phyloP scores from a whole-genome alignment of 2,797 vertebrate species.

The Oceanodroma leucorhoa region DNA sequence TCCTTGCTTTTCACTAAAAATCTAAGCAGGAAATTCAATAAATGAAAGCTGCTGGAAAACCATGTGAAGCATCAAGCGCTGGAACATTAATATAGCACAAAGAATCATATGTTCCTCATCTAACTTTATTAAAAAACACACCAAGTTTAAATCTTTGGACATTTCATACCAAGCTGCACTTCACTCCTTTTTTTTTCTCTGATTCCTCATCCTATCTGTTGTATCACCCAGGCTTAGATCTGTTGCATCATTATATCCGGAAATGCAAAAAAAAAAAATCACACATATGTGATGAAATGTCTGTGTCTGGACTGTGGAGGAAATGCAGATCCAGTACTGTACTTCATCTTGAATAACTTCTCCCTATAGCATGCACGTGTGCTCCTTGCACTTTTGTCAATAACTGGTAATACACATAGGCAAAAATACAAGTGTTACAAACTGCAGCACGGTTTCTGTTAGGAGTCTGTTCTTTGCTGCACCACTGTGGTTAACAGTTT shows the following conservation, averaged over 20 bases:
- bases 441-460: neutral
- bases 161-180: neutral
- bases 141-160: constrained; percentile 10
- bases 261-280: neutral
- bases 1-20: constrained; percentile 52
- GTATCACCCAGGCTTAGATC: neutral
- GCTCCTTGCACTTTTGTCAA: neutral
- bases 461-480: neutral
- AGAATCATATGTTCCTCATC: constrained; percentile 26
- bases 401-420: neutral
- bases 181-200: neutral
- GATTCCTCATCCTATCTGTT: neutral
- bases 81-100: constrained; percentile 21
- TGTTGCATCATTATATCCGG: neutral
- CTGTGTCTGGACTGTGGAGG: neutral
- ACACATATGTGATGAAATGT: neutral
- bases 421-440: neutral
- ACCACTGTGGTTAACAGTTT: neutral
- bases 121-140: constrained; percentile 43
- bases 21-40: constrained; percentile 47
- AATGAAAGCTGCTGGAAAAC: constrained; percentile 50
- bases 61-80: neutral
- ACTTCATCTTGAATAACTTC: neutral
- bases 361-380: fast-evolving
- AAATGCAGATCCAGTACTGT: neutral